Evolutionary conservation across 2,797 vertebrate genomes (phyloP), one percentile per base, ranked within the genome.

Genomic region (Poeciliopsis presidionis): DNA sequence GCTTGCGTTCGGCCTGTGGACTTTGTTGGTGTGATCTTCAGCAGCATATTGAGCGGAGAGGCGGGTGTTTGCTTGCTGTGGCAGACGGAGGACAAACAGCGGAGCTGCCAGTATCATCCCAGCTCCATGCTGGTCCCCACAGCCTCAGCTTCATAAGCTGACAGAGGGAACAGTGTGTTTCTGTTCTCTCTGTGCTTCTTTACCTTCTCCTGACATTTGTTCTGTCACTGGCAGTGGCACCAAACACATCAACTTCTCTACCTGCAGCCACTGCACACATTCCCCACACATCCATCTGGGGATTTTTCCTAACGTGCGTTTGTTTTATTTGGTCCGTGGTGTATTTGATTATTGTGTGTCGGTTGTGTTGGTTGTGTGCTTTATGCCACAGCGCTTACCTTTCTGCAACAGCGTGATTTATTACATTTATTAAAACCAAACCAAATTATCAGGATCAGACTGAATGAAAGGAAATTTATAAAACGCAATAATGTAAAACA

Each of bases 81-180:
- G 11, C 80, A 76, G 89, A 83, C 81, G 13, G 82, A 88, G 79
- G 57, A 80, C 86, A 91, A 88, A 89, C 78, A 87, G 77, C 72
- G 51, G 45, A 75, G 84, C 78, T 53, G 79, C 86, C 16, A 71
- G 72, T 78, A 88, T 85, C 84, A 72, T 81, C 87, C 75, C 18
- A 69, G 80, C 83, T 73, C 76, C 76, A 43, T 14, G 76, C 79
- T 30, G 75, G 79, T 88, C 86, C 88, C 89, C 59, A 57, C 86
- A 87, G 86, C 72, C 63, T 77, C 74, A 22, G 83, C 53, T 53
- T 82, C 77, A 81, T 81, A 72, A 86, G 79, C 89, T 88, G 84
- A 84, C 73, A 41, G 82, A 36, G 71, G 75, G 82, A 78, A 77
- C 67, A 71, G 57, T 82, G 73, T 57, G 63, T 73, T 39, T 63